Conservation (phyloP, 2,797 vertebrate species). For the Octomys mimax region DNA sequence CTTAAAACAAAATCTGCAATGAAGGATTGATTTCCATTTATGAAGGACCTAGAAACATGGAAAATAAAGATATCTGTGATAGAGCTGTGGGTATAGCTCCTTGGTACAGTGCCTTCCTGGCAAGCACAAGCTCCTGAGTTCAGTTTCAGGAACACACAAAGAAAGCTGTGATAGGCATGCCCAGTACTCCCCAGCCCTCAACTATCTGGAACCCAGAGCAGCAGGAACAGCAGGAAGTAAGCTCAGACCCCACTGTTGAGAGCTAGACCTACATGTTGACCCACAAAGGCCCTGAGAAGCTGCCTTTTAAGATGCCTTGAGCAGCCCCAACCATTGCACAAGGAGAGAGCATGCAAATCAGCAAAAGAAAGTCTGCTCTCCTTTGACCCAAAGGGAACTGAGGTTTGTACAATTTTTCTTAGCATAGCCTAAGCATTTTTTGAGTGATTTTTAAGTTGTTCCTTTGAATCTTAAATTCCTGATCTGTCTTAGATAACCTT, state of each 20-base stretch:
- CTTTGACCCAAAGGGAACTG: neutral
- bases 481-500: neutral
- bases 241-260: neutral
- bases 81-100: no score
- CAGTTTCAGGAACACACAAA: no score
- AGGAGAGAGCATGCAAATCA: neutral
- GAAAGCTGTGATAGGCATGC: no score
- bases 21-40: neutral
- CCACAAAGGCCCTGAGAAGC: no score
- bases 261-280: neutral
- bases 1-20: neutral
- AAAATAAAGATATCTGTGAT: neutral
- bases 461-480: neutral
- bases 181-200: accelerated
- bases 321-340: accelerated
- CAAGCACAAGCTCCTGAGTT: no score
- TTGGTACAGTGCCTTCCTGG: no score
- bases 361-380: neutral
- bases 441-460: neutral
- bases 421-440: neutral
- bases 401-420: neutral
- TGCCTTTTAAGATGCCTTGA: neutral
- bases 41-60: accelerated
- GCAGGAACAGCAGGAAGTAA: neutral
- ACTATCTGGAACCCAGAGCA: neutral